Evolutionary conservation across 2,888 invertebrate genomes (phyloP).

Genomic region (Dicycla oo): DNA sequence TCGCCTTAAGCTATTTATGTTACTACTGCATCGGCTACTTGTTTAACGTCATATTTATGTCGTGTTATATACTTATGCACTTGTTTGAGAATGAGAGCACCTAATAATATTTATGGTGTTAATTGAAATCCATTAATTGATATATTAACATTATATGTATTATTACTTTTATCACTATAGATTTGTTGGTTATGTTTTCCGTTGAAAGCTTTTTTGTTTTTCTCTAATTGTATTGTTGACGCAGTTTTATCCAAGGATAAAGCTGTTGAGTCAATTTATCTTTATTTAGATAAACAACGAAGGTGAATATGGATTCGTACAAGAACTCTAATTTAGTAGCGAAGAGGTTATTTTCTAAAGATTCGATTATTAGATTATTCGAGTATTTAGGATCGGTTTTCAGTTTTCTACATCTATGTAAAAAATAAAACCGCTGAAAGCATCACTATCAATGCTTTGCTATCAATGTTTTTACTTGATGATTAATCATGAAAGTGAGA

Average conservation of each 20-base stretch:
- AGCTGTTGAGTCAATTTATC: neutral
- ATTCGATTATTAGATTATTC: no score
- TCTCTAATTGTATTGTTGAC: neutral
- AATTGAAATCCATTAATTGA: no score
- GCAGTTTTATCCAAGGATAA: neutral
- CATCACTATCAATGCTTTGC: neutral
- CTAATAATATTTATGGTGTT: neutral
- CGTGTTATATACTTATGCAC: conserved; percentile 25
- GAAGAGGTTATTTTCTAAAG: neutral
- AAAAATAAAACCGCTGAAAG: neutral
- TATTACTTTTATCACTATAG: neutral
- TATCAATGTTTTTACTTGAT: neutral
- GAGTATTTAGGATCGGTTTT: neutral
- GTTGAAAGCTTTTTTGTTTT: neutral
- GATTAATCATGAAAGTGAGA: conserved; percentile 24
- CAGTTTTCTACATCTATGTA: neutral
- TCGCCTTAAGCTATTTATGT: conserved; percentile 73
- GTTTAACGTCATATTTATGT: conserved; percentile 36
- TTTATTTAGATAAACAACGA: neutral
- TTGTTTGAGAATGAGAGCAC: conserved; percentile 6
- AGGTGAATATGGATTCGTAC: neutral
- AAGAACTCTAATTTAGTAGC: neutral
- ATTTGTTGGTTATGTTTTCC: neutral
- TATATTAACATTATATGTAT: neutral
- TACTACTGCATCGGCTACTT: conserved; percentile 65